A percentile compares a stretch with the other conserved stretches of the same genome.
phyloP scores from a whole-genome alignment of 2,797 vertebrate species.

The Pipistrellus pygmaeus region DNA sequence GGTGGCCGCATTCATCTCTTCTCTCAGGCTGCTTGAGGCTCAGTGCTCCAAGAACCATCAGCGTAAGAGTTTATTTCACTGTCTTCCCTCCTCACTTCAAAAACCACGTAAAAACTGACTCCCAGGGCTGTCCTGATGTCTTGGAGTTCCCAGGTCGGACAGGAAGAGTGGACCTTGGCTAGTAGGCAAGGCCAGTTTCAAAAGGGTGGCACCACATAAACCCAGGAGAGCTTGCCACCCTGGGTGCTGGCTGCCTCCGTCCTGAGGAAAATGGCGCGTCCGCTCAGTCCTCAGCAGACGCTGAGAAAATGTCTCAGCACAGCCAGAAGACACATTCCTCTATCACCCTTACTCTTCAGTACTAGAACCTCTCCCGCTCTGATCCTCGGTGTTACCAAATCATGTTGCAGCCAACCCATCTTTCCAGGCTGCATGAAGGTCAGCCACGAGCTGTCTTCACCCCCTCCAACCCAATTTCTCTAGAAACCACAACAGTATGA shows the following conservation, averaged over 20 bases:
- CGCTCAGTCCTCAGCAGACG: background rate
- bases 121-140: background rate
- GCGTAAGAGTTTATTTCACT: background rate
- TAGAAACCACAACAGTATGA: background rate
- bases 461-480: background rate
- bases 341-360: background rate
- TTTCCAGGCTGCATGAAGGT: background rate
- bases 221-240: background rate
- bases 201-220: background rate
- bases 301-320: background rate
- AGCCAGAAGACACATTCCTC: background rate
- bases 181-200: background rate
- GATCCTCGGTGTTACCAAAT: background rate
- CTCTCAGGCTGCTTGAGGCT: background rate
- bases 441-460: background rate
- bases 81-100: background rate
- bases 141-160: background rate
- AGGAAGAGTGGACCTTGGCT: background rate
- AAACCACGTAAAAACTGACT: background rate
- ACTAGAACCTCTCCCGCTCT: background rate
- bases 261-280: background rate
- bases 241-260: background rate
- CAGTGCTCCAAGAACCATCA: background rate
- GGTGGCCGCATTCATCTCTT: background rate
- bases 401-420: background rate